phyloP scores from a whole-genome alignment of 2,797 vertebrate genomes.

The Muraenolepis orangiensis region DNA sequence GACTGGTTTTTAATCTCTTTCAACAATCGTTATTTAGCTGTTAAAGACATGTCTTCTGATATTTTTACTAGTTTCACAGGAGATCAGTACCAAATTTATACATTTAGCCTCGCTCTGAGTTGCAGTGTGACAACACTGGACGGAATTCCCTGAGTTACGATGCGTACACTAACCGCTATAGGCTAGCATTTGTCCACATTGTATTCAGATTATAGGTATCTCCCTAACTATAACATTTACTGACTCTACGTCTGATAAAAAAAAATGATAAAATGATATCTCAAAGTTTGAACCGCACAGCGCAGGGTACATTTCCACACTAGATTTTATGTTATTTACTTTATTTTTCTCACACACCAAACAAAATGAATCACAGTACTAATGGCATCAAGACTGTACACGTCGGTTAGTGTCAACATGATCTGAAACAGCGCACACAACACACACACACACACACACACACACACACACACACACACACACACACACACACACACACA shows the following conservation, averaged over 20 bases:
- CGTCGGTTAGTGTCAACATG: conserved; percentile 22
- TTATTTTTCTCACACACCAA: not conserved
- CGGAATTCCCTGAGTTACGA: not conserved
- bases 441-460: too few relatives aligned
- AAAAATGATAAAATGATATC: too few relatives aligned
- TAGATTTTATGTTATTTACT: too few relatives aligned
- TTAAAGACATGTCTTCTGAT: too few relatives aligned
- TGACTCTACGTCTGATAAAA: not conserved
- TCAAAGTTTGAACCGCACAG: not conserved
- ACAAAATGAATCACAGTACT: not conserved
- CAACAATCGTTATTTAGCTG: not conserved
- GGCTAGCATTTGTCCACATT: not conserved
- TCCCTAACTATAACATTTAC: too few relatives aligned
- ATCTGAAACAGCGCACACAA: conserved; percentile 15
- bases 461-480: too few relatives aligned
- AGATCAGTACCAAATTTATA: not conserved
- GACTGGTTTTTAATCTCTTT: not conserved
- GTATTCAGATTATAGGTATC: not conserved
- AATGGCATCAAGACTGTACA: not conserved
- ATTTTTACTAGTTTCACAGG: not conserved
- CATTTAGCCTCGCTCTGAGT: too few relatives aligned
- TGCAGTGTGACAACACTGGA: not conserved
- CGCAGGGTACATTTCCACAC: not conserved
- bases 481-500: too few relatives aligned
- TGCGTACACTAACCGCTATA: too few relatives aligned